Evolutionary conservation across 2,797 vertebrate species (phyloP).

Genomic region (Alcedo quadribrachys): DNA sequence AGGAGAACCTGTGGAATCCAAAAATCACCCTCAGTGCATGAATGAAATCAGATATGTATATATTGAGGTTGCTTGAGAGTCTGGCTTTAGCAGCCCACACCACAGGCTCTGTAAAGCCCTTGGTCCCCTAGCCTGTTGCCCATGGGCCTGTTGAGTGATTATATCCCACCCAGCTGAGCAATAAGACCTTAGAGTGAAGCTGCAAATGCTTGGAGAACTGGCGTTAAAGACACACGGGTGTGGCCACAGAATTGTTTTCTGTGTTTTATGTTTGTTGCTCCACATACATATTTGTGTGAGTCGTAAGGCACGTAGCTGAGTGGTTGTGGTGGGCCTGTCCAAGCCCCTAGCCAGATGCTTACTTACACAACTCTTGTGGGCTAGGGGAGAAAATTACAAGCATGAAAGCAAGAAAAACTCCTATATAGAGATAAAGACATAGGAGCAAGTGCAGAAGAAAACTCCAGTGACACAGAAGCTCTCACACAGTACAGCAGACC

Average conservation of each 20-base stretch:
- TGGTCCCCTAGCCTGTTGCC: accelerated
- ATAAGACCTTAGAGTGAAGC: accelerated
- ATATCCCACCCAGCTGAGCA: accelerated
- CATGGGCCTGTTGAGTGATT: too few species aligned
- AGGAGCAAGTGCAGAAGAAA: neutral
- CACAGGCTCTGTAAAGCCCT: neutral
- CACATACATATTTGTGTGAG: neutral
- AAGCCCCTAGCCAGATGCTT: neutral
- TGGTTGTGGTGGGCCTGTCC: accelerated
- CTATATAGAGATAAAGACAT: accelerated
- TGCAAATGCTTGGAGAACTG: neutral
- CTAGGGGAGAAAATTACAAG: neutral
- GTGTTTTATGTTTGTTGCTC: accelerated
- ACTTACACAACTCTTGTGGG: accelerated
- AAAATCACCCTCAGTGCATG: neutral
- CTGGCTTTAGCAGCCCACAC: neutral
- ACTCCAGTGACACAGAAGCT: too few species aligned
- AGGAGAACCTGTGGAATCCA: neutral
- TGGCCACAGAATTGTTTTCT: neutral
- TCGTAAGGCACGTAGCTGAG: accelerated
- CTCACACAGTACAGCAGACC: neutral
- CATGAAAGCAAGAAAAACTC: too few species aligned
- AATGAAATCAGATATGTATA: neutral
- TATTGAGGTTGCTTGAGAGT: neutral
- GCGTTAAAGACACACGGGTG: neutral